phyloP scores from a whole-genome alignment of 2,888 invertebrate genomes.

The Stenoptilia bipunctidactyla region DNA sequence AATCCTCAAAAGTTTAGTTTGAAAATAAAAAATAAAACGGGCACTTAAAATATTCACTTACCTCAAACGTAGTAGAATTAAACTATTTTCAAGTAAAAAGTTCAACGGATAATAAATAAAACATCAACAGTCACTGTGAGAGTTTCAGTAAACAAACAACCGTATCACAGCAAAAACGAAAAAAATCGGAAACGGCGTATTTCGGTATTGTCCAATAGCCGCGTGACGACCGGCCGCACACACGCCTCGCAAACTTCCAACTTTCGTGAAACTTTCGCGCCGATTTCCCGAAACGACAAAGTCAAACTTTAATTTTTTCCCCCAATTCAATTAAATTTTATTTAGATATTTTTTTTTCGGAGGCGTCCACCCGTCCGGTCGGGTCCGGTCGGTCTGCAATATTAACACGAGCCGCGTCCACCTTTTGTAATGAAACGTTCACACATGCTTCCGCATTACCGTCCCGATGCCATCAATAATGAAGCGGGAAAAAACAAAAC shows the following conservation, averaged over 20 bases:
- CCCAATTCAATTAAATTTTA: no score
- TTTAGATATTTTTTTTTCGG: conserved; percentile 42
- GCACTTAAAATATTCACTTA: neutral
- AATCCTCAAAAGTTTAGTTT: no score
- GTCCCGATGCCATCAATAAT: conserved; percentile 72
- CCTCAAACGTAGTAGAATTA: neutral
- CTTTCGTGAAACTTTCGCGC: conserved; percentile 40
- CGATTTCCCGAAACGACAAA: conserved; percentile 43
- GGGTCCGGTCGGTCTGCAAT: conserved; percentile 68
- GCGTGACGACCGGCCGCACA: conserved; percentile 38
- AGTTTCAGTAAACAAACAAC: conserved; percentile 33
- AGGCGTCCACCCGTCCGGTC: conserved; percentile 65
- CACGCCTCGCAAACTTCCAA: conserved; percentile 46
- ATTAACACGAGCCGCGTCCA: conserved; percentile 68
- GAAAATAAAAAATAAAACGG: no score
- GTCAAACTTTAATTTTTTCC: conserved; percentile 21
- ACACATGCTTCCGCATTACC: conserved; percentile 72
- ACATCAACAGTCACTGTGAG: conserved; percentile 53
- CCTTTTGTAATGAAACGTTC: conserved; percentile 72
- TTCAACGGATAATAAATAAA: conserved; percentile 49
- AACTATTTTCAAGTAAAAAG: conserved; percentile 15
- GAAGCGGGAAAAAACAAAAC: conserved; percentile 71
- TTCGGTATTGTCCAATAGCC: conserved; percentile 17
- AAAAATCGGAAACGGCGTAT: conserved; percentile 17
- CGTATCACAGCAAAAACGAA: conserved; percentile 24